These are phyloP conservation scores for Andrena haemorrhoa DNA, from an alignment of 2,888 invertebrate species.

Conservation along the genomic window DNA sequence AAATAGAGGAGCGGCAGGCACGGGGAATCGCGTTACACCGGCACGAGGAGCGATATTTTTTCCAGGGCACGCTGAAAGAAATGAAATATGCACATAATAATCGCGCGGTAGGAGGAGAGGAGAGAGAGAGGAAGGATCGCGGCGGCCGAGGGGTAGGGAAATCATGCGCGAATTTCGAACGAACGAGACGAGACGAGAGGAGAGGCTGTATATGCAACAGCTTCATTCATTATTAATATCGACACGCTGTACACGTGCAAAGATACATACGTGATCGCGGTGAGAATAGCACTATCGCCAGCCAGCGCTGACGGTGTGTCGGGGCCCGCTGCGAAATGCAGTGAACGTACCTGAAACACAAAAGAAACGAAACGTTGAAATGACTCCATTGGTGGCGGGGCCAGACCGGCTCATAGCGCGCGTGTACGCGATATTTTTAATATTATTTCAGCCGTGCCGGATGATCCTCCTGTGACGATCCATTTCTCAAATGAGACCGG, in stretches of 20 bases:
- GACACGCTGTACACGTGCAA: slow-evolving; percentile 63
- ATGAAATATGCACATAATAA: slow-evolving; percentile 62
- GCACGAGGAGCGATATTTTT: slow-evolving; percentile 34
- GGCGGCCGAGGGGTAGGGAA: not conserved
- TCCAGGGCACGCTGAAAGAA: slow-evolving; percentile 25
- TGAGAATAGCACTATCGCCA: slow-evolving; percentile 62
- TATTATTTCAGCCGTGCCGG: slow-evolving; percentile 16
- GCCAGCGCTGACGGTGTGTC: slow-evolving; percentile 12
- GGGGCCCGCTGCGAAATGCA: slow-evolving; percentile 53
- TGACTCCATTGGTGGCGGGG: slow-evolving; percentile 36
- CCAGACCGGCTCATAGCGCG: not conserved
- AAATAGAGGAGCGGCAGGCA: not conserved
- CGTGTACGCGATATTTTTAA: slow-evolving; percentile 22
- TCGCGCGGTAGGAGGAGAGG: slow-evolving; percentile 28
- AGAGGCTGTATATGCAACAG: slow-evolving; percentile 46
- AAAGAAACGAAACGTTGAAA: slow-evolving; percentile 64
- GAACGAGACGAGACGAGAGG: slow-evolving; percentile 33
- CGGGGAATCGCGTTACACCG: slow-evolving; percentile 38
- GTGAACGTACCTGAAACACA: slow-evolving; percentile 73
- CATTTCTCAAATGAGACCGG: slow-evolving; percentile 40
- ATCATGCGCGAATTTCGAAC: slow-evolving; percentile 64
- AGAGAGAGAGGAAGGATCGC: slow-evolving; percentile 8
- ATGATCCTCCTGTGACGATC: slow-evolving; percentile 25
- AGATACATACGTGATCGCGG: slow-evolving; percentile 73
- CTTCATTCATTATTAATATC: slow-evolving; percentile 75